Evolutionary conservation across 2,888 invertebrate genomes (phyloP).

Genomic region (Yponomeuta evonymella): DNA sequence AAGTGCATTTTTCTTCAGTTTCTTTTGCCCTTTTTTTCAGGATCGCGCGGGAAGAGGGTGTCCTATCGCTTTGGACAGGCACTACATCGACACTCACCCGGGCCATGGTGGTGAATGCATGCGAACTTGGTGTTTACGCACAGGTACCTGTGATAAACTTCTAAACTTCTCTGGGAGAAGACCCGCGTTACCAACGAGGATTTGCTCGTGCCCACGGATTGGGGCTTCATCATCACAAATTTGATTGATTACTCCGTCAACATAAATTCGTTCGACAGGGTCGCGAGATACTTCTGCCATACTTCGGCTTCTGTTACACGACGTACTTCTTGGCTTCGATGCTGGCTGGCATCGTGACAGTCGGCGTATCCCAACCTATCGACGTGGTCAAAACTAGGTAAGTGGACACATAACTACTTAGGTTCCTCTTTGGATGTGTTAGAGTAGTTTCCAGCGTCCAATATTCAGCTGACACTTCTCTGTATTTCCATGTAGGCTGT

Average conservation of each 20-base stretch:
- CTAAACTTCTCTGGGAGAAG: neutral
- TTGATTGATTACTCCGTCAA: neutral
- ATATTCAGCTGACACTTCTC: no score
- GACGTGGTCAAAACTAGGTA: conserved; percentile 99
- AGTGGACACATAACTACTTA: conserved; percentile 22
- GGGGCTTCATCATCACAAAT: no score
- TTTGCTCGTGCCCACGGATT: no score
- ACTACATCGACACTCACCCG: conserved; percentile 90
- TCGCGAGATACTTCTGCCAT: conserved; percentile 70
- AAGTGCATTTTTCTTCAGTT: no score
- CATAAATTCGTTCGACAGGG: conserved; percentile 37
- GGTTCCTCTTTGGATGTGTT: no score
- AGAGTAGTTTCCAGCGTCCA: no score
- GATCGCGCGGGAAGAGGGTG: conserved; percentile 76
- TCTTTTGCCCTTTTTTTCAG: conserved; percentile 31
- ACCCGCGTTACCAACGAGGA: neutral
- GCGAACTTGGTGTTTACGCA: conserved; percentile 98
- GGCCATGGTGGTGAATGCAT: conserved; percentile 99
- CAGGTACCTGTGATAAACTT: conserved; percentile 70
- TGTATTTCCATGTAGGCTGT: no score
- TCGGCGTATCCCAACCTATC: conserved; percentile 98
- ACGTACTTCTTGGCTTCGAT: conserved; percentile 93
- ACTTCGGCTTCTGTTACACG: conserved; percentile 78
- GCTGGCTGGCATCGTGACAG: conserved; percentile 98
- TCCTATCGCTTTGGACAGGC: conserved; percentile 94